Conservation (phyloP, 2,888 invertebrate species). For the Molorchus minor region DNA sequence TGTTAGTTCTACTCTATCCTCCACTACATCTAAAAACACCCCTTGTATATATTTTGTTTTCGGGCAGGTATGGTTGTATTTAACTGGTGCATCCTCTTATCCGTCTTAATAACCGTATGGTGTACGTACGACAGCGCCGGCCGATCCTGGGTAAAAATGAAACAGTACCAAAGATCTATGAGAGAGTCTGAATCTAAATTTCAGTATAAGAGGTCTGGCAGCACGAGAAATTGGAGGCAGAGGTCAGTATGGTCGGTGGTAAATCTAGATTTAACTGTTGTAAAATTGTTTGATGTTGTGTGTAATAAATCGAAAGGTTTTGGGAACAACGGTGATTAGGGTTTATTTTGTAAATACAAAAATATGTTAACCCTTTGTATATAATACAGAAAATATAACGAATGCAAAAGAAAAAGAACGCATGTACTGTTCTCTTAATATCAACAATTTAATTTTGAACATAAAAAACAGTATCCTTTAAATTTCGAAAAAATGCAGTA, state of each 20-base stretch:
- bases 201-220: constrained; percentile 80
- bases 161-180: constrained; percentile 84
- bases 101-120: constrained; percentile 81
- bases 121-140: constrained; percentile 90
- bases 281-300: no score
- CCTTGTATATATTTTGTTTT: not conserved
- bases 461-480: no score
- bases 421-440: no score
- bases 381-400: no score
- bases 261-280: no score
- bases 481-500: no score
- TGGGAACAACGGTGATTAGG: no score
- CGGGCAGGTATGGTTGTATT: constrained; percentile 70
- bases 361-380: no score
- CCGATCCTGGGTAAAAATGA: constrained; percentile 90
- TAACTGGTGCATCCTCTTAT: constrained; percentile 78
- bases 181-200: constrained; percentile 79
- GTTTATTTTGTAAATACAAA: no score
- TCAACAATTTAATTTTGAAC: no score
- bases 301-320: no score
- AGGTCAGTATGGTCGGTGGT: constrained; percentile 64
- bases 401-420: no score
- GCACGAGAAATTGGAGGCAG: constrained; percentile 85
- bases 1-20: not conserved
- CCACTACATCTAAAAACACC: not conserved